Base-by-base conservation (phyloP, 2,888 invertebrate genomes). In the Ichneumoninae sp. region DNA sequence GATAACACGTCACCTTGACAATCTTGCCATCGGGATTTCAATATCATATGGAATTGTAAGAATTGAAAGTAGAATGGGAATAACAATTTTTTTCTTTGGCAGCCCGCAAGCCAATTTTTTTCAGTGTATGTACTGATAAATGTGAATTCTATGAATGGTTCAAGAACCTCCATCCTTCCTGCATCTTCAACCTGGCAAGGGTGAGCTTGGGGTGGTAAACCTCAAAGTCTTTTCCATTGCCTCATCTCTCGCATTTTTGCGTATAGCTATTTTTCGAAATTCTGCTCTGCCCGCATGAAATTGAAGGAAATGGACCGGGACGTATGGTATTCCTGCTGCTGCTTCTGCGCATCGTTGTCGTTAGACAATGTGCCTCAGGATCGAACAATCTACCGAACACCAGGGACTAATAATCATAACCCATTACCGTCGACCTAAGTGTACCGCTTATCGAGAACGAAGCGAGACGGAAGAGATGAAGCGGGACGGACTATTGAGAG, bases 301-400 rank as follows among this genome's bases (percentile, higher is more conserved):
- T 87, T 86, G 87, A 84, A 86, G 86, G 83, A 79, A 87, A 86
- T 86, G 86, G 83, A 84, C 84, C 86, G 68, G n/a, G 76, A 65
- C 50, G 76, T 65, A 50, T 57, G 77, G 40, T 69, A 65, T 78
- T 74, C 69, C 44, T 44, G 10, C 22, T 8, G 13, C 69, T 69
- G 71, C 33, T 26, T 33, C 81, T 81, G 70, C 60, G 74, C 52
- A 72, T 54, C 68, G 65, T 81, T 70, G 47, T 22, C 19, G 54
- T 26, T 70, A 44, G 26, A 47, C 47, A 22, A 33, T 54, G n/a
- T 54, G 4, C 57, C 22, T 22, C 70, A 26, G 62, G 47, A 62
- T 76, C 47, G 19, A 47, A 60, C 60, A 69, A 66, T 60, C 50
- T 76, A 65, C 70, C 72, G 60, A 70, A 62, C 44, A 76, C 71